Evolutionary conservation across 2,888 invertebrate species (phyloP).

Genomic region (Conomelus anceps): DNA sequence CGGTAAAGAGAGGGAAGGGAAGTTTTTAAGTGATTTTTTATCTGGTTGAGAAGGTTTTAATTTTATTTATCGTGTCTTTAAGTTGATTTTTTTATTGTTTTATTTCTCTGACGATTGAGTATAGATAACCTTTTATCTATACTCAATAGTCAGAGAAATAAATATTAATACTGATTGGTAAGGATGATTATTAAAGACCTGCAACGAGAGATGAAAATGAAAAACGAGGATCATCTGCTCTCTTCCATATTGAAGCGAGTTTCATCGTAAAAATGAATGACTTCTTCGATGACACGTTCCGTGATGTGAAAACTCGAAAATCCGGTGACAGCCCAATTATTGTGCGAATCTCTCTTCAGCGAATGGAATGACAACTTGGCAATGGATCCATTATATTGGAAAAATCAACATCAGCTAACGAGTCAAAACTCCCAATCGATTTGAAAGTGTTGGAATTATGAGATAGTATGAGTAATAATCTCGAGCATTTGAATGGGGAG

Average conservation of each 20-base stretch:
- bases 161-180: background rate
- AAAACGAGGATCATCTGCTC: no score
- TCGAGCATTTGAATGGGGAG: background rate
- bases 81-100: no score
- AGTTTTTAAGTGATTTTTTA: no score
- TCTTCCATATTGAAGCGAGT: no score
- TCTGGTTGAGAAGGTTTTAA: background rate
- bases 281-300: background rate
- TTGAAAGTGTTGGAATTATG: background rate
- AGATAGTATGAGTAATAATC: background rate
- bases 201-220: no score
- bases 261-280: background rate
- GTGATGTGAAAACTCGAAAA: background rate
- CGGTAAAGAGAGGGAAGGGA: no score
- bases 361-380: background rate
- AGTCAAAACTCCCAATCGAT: background rate
- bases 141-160: no score
- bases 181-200: background rate
- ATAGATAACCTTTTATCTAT: no score
- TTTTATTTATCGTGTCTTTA: no score
- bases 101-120: no score
- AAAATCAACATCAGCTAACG: background rate
- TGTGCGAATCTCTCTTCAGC: background rate
- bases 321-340: background rate
- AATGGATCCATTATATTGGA: background rate